A percentile compares a stretch with the other conserved stretches of the same genome.
phyloP scores from a whole-genome alignment of 2,797 vertebrate species.

The Prionace glauca region DNA sequence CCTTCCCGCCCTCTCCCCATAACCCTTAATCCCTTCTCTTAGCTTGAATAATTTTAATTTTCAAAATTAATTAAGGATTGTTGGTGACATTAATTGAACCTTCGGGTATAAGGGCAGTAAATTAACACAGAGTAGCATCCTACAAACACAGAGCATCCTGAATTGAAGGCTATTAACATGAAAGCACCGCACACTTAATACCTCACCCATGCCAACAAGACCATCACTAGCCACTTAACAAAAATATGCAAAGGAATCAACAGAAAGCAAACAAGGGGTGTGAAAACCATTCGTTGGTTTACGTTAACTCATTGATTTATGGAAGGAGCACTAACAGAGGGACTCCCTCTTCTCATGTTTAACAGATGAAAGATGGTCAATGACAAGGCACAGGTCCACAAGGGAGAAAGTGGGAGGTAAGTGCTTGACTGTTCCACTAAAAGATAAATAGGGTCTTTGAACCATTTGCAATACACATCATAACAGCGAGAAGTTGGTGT shows the following conservation, averaged over 20 bases:
- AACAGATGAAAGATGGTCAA: not conserved
- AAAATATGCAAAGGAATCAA: not conserved
- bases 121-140: not conserved
- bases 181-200: not conserved
- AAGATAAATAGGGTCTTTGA: not conserved
- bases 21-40: too few relatives aligned
- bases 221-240: not conserved
- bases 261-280: not conserved
- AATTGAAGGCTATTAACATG: not conserved
- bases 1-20: too few relatives aligned
- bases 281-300: not conserved
- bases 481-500: constrained; percentile 14
- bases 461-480: not conserved
- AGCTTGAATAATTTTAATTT: not conserved
- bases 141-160: not conserved
- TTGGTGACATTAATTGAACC: not conserved
- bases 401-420: constrained; percentile 24
- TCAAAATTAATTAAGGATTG: not conserved
- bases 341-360: not conserved
- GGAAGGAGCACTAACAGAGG: not conserved
- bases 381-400: not conserved
- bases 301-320: not conserved
- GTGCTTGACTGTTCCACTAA: constrained; percentile 15
- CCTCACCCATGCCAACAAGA: not conserved
- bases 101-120: not conserved